phyloP scores from a whole-genome alignment of 2,888 invertebrate species.

The Mechanitis messenoides region DNA sequence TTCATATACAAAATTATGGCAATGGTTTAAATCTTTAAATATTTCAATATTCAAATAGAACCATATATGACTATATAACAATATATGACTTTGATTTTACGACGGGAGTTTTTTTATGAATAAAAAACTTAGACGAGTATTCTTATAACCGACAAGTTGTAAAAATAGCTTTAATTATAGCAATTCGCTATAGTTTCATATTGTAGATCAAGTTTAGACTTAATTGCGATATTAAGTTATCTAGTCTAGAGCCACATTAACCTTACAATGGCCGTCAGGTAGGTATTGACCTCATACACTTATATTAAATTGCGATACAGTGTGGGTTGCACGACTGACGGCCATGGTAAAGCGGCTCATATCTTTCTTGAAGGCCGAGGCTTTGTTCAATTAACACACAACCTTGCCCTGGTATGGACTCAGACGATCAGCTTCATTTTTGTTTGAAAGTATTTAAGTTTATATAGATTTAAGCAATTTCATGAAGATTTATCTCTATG shows the following conservation, averaged over 20 bases:
- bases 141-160: no score
- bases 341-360: constrained; percentile 33
- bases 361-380: constrained; percentile 36
- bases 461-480: not conserved
- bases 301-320: constrained; percentile 31
- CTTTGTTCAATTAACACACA: constrained; percentile 33
- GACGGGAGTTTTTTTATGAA: no score
- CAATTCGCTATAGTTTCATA: no score
- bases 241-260: constrained; percentile 20
- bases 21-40: no score
- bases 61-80: no score
- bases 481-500: not conserved
- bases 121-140: no score
- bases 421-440: constrained; percentile 16
- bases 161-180: no score
- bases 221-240: constrained; percentile 13
- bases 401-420: constrained; percentile 16
- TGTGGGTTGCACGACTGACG: constrained; percentile 50
- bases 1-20: no score
- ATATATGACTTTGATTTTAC: no score
- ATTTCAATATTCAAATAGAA: no score
- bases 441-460: constrained; percentile 15
- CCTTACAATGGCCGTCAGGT: constrained; percentile 26
- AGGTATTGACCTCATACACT: constrained; percentile 21
- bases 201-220: not conserved